Percentiles rank a stretch among this genome's conserved stretches.
phyloP scores from a whole-genome alignment of 1,140 invertebrate genomes.

The Lepidurus apus region DNA sequence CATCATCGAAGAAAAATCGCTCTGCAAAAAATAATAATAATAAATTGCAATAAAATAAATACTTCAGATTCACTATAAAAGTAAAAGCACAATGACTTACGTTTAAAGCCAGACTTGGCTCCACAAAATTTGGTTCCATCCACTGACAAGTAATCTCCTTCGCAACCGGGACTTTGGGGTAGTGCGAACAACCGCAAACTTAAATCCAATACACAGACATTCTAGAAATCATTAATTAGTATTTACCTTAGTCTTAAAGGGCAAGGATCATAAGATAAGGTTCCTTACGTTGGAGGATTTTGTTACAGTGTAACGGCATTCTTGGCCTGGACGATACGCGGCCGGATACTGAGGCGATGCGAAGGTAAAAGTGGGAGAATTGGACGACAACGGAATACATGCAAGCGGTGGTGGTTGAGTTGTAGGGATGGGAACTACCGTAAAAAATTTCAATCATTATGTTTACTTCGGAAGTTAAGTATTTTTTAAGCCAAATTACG shows the following conservation, averaged over 20 bases:
- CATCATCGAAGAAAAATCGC: slow-evolving; percentile 15
- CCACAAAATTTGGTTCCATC: slow-evolving; percentile 27
- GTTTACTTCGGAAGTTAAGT: not conserved
- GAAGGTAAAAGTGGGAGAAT: slow-evolving; percentile 31
- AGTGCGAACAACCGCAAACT: slow-evolving; percentile 30
- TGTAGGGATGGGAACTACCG: slow-evolving; percentile 14
- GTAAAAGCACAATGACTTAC: slow-evolving; percentile 24
- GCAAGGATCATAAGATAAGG: not conserved
- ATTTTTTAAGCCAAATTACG: slow-evolving; percentile 24
- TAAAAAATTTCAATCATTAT: not conserved
- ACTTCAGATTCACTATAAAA: not conserved
- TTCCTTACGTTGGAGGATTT: slow-evolving; percentile 29
- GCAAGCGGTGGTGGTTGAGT: slow-evolving; percentile 24
- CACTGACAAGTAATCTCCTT: slow-evolving; percentile 32
- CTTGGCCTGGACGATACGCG: slow-evolving; percentile 28
- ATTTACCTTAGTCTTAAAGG: not conserved
- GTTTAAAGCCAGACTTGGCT: slow-evolving; percentile 26
- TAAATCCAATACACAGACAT: slow-evolving; percentile 32
- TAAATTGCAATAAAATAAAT: not conserved
- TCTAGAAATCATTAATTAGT: not conserved
- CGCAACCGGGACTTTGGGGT: slow-evolving; percentile 24
- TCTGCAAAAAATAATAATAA: not conserved
- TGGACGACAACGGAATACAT: slow-evolving; percentile 29
- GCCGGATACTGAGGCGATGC: slow-evolving; percentile 33
- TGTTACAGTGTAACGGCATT: slow-evolving; percentile 30